phyloP scores from a whole-genome alignment of 2,113 vertebrate species.

The Chionomys nivalis region DNA sequence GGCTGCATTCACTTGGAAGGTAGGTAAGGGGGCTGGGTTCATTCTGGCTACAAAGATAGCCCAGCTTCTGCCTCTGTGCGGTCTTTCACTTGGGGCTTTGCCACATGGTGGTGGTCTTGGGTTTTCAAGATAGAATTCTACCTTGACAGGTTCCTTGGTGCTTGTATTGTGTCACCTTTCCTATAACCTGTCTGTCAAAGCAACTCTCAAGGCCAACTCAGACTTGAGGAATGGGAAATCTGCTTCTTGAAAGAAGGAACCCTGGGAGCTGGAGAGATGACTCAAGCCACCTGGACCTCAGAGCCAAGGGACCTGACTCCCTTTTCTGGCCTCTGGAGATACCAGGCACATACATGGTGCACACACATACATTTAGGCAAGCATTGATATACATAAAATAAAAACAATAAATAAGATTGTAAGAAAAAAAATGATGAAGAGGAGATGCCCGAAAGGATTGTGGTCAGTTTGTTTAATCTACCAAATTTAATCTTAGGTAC shows the following conservation, averaged over 20 bases:
- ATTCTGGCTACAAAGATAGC: background rate
- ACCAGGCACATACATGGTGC: too few relatives aligned
- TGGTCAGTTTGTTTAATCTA: background rate
- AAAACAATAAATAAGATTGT: background rate
- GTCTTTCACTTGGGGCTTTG: conserved; percentile 18
- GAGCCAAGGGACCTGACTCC: background rate
- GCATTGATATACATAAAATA: background rate
- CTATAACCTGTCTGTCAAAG: background rate
- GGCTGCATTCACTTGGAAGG: conserved; percentile 15
- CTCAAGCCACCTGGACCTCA: background rate
- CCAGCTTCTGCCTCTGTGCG: background rate
- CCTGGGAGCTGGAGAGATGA: background rate
- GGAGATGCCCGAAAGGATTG: background rate
- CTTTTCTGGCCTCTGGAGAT: background rate
- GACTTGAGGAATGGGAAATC: background rate
- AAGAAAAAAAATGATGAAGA: background rate
- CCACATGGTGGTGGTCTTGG: background rate
- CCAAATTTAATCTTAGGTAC: too few relatives aligned
- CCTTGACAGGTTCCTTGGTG: background rate
- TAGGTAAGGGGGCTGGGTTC: background rate
- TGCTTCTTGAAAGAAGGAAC: background rate
- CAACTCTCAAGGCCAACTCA: background rate
- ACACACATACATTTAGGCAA: background rate
- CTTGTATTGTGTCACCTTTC: background rate
- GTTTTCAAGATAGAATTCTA: background rate